Percentiles rank a stretch among this genome's conserved stretches.
phyloP scores from a whole-genome alignment of 2,888 invertebrate species.

The Himalopsyche kuldschensis region DNA sequence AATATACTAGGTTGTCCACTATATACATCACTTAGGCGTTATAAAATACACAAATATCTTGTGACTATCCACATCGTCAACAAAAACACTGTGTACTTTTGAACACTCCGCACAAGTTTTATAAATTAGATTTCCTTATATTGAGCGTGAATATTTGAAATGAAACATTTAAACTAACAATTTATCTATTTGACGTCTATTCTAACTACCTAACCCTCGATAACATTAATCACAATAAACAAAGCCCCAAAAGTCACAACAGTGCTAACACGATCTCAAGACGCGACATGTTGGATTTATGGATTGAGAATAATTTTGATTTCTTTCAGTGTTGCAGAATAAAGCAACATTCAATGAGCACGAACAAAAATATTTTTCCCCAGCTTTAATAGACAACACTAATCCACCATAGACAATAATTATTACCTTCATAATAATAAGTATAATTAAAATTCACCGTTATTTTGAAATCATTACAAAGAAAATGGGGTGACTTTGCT shows the following conservation, averaged over 20 bases:
- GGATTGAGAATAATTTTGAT: slow-evolving; percentile 12
- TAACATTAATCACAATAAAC: slow-evolving; percentile 26
- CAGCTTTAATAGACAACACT: too few species aligned
- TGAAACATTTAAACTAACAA: neutral
- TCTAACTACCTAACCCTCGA: neutral
- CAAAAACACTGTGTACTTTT: slow-evolving; percentile 13
- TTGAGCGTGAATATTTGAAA: slow-evolving; percentile 1
- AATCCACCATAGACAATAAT: too few species aligned
- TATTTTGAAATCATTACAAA: too few species aligned
- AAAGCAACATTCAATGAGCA: neutral
- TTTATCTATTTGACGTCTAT: neutral
- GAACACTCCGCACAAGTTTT: neutral
- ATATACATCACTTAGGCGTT: slow-evolving; percentile 17
- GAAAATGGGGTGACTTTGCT: too few species aligned
- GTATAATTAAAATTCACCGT: too few species aligned
- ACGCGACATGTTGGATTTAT: slow-evolving; percentile 33
- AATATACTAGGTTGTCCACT: slow-evolving; percentile 12
- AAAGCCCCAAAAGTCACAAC: slow-evolving; percentile 10
- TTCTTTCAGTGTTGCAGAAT: neutral
- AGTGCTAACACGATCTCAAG: neutral
- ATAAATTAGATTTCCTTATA: neutral
- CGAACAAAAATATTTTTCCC: neutral
- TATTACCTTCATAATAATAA: too few species aligned
- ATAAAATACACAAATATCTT: slow-evolving; percentile 9
- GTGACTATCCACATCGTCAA: slow-evolving; percentile 33